These are phyloP conservation scores for Peromyscus polionotus DNA, from an alignment of 2,113 vertebrate genomes.

Conservation along the genomic window DNA sequence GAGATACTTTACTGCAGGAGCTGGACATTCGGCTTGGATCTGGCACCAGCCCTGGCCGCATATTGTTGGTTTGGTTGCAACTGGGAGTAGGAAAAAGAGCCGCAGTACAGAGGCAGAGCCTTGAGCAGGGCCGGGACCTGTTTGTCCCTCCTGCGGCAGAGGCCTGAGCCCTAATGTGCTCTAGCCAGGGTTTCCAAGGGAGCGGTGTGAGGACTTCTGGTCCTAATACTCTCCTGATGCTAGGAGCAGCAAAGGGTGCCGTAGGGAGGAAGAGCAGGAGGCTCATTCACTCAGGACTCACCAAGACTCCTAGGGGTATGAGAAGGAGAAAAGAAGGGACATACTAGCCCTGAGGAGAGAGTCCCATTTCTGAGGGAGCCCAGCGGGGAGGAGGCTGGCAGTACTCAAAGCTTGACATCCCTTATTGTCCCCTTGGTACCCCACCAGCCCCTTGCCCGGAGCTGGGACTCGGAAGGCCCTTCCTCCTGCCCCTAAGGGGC, in stretches of 20 bases:
- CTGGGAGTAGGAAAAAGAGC: neutral
- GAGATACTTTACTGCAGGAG: constrained; percentile 8
- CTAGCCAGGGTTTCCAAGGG: neutral
- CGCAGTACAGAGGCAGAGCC: neutral
- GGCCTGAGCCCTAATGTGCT: neutral
- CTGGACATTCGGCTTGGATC: neutral
- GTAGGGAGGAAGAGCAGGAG: neutral
- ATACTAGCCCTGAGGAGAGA: constrained; percentile 20
- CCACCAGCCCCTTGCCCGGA: neutral
- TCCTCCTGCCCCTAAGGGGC: neutral
- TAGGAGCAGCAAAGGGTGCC: neutral
- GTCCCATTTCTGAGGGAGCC: constrained; percentile 30
- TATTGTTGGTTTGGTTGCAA: constrained; percentile 61
- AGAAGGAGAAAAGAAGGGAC: neutral
- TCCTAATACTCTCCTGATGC: neutral
- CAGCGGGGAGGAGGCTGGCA: neutral
- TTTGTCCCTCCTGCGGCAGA: neutral
- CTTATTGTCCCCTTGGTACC: neutral
- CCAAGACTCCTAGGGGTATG: neutral
- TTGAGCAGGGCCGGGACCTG: constrained; percentile 13
- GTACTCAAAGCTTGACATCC: neutral
- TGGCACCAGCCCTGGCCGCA: neutral
- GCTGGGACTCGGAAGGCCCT: neutral
- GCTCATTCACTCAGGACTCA: neutral
- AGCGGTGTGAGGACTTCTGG: neutral